Evolutionary conservation across 2,888 invertebrate species (phyloP).

Genomic region (Biston betularia): DNA sequence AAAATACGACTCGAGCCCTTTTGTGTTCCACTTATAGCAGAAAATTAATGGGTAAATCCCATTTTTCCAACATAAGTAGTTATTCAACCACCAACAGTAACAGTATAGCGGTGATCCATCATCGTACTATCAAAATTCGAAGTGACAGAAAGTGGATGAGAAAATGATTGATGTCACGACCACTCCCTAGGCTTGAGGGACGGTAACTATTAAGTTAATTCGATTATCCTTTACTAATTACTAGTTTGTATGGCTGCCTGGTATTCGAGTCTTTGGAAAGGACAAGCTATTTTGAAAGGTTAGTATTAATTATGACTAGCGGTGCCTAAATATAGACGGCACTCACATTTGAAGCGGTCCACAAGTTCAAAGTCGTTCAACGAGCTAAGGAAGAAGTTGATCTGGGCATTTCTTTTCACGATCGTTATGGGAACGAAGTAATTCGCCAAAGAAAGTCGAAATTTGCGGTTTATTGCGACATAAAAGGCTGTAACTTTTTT

Average conservation of each 20-base stretch:
- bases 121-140: slow-evolving; percentile 80
- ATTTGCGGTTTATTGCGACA: too few relatives aligned
- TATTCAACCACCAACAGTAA: slow-evolving; percentile 33
- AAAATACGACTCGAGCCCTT: background rate
- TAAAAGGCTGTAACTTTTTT: too few relatives aligned
- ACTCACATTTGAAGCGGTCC: too few relatives aligned
- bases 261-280: background rate
- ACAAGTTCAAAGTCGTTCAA: too few relatives aligned
- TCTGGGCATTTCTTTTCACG: too few relatives aligned
- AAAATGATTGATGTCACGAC: slow-evolving; percentile 79
- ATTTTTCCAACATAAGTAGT: slow-evolving; percentile 9
- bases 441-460: background rate
- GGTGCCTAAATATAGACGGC: background rate
- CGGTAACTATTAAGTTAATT: slow-evolving; percentile 40
- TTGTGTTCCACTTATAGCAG: background rate
- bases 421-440: too few relatives aligned
- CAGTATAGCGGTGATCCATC: slow-evolving; percentile 73
- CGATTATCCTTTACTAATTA: slow-evolving; percentile 40
- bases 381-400: too few relatives aligned
- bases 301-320: background rate
- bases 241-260: slow-evolving; percentile 12
- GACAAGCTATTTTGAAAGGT: slow-evolving; percentile 3
- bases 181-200: slow-evolving; percentile 64
- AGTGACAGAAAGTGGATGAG: slow-evolving; percentile 83
- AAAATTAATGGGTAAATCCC: slow-evolving; percentile 3